Evolutionary conservation across 2,113 vertebrate genomes (phyloP).

Genomic region (Petroica traversi): DNA sequence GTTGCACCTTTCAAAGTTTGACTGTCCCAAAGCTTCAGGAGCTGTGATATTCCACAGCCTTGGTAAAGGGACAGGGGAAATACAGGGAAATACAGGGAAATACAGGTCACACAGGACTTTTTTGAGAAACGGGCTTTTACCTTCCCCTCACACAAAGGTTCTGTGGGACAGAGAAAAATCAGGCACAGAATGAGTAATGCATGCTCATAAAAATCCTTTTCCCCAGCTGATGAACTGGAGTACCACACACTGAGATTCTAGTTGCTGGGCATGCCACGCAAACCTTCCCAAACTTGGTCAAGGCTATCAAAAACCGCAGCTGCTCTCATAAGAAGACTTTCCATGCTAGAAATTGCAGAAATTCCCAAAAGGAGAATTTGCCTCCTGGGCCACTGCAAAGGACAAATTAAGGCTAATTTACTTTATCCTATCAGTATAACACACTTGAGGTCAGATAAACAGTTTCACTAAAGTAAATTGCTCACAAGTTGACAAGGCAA

Average conservation of each 20-base stretch:
- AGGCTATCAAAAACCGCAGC: background rate
- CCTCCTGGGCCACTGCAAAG: background rate
- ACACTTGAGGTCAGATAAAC: background rate
- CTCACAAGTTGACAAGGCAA: background rate
- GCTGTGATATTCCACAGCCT: background rate
- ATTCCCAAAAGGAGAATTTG: background rate
- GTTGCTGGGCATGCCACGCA: background rate
- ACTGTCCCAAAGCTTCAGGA: background rate
- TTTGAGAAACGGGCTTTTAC: background rate
- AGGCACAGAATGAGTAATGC: background rate
- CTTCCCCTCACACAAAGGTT: background rate
- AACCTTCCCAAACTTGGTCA: background rate
- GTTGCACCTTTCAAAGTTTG: background rate
- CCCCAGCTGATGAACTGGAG: background rate
- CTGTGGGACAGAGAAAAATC: background rate
- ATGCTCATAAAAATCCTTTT: background rate
- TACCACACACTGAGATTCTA: background rate
- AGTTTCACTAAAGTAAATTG: background rate
- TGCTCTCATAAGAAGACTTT: background rate
- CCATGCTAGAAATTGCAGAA: background rate
- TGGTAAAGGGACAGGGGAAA: fast-evolving
- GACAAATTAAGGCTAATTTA: background rate
- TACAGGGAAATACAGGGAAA: too few species aligned
- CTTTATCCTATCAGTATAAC: background rate
- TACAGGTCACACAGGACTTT: background rate